Percentiles rank a stretch among this genome's conserved stretches.
Evolutionary conservation across 2,888 invertebrate genomes (phyloP).

Genomic region (Poecilus cupreus): DNA sequence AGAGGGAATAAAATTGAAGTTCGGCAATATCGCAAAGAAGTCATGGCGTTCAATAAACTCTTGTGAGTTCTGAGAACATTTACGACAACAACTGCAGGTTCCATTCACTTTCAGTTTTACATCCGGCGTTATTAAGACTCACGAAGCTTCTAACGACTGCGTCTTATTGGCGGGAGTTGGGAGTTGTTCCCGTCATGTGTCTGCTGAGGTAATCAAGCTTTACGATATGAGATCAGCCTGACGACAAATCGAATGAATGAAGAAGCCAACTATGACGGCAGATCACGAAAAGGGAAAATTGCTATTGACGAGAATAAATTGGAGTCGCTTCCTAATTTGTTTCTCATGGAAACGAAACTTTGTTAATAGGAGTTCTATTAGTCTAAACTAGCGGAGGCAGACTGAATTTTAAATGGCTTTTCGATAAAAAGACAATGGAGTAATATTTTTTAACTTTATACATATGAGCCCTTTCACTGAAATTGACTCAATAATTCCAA

Average conservation of each 20-base stretch:
- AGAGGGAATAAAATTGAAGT: conserved; percentile 22
- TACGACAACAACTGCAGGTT: conserved; percentile 36
- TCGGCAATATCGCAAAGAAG: conserved; percentile 24
- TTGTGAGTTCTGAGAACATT: neutral
- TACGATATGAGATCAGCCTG: conserved; percentile 21
- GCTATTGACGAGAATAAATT: neutral
- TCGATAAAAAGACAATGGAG: no score
- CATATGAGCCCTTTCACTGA: no score
- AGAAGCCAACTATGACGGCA: neutral
- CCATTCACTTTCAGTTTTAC: neutral
- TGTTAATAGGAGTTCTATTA: no score
- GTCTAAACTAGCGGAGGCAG: no score
- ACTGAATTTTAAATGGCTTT: no score
- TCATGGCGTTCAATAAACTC: conserved; percentile 21
- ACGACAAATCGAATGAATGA: neutral
- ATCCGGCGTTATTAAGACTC: conserved; percentile 37
- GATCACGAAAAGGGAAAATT: neutral
- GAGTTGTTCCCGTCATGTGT: neutral
- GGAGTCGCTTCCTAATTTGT: no score
- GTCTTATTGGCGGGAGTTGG: conserved; percentile 17
- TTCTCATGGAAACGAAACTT: no score
- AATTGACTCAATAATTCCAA: no score
- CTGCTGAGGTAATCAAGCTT: conserved; percentile 26
- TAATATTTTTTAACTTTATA: no score
- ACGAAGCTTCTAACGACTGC: conserved; percentile 5